Base-by-base conservation (phyloP, 2,797 vertebrate species). In the Falco biarmicus region DNA sequence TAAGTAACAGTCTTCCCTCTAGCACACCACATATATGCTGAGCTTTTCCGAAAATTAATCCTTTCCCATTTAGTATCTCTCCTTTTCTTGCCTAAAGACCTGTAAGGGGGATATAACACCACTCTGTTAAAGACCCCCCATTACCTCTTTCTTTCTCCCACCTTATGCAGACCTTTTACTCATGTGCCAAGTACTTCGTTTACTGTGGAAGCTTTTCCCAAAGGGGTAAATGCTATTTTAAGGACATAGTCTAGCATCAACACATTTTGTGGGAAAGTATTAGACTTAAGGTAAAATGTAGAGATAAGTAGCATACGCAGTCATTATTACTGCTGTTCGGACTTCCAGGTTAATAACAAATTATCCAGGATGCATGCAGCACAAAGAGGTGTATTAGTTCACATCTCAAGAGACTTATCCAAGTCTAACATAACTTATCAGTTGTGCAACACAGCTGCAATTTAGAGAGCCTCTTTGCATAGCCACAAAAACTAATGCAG, bases 401-500 rank as follows among this genome's bases (percentile, higher is more conserved):
- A 57, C 39, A 54, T 74, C 65, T 82, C 64, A 26, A 25, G 71
- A 90, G 65, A 73, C 53, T 83, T 71, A 75, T 41, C 64, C 4
- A 1, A 77, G 48, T 50, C 75, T 31, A 80, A 70, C 11, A 1
- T 19, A 84, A 95, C 71, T 89, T 69, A 91, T 43, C 75, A 57
- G 69, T 78, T 75, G 64, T 59, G 78, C 69, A 95, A 93, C 78
- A 77, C 88, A 87, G 91, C 73, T 90, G 93, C 69, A 90, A 28
- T 32, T 83, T 65, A 80, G 81, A 59, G 24, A 92, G 34, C 47
- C 71, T 57, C 94, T 78, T 87, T 75, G 84, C n/a, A 15, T 61
- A 81, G 90, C 95, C 95, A 94, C 96, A 93, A 91, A 93, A 93
- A 89, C 90, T 95, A 96, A 97, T 96, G 96, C 95, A 96, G 96